phyloP scores from a whole-genome alignment of 2,113 vertebrate species.

The Grallaria varia region DNA sequence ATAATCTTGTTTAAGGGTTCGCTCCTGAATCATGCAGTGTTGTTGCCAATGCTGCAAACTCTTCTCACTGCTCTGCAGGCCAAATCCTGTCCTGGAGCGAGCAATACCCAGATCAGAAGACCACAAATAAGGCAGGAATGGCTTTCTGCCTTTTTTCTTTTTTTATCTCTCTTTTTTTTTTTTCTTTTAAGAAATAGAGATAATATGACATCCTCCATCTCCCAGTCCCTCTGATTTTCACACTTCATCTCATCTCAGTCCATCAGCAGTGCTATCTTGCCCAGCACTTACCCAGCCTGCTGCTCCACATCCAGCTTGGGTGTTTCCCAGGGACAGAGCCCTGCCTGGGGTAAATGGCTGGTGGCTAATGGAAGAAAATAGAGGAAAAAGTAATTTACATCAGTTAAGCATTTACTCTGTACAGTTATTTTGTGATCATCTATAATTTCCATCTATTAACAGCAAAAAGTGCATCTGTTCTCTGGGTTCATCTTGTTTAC shows the following conservation, averaged over 20 bases:
- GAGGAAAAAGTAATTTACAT: constrained; percentile 18
- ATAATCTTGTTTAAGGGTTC: constrained; percentile 44
- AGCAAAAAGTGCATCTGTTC: not conserved
- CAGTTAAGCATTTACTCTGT: not conserved
- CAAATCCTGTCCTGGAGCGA: constrained; percentile 27
- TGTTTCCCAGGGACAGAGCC: not conserved
- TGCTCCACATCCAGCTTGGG: not conserved
- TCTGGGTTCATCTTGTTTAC: not conserved
- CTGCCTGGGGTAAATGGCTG: not conserved
- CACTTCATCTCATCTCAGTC: not conserved
- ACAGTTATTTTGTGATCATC: constrained; percentile 35
- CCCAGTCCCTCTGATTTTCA: not conserved
- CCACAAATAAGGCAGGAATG: not conserved
- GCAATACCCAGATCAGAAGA: not conserved
- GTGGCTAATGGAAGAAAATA: constrained; percentile 33
- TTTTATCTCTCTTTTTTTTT: not conserved
- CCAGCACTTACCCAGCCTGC: not conserved
- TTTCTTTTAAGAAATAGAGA: not conserved
- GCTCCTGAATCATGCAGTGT: not conserved
- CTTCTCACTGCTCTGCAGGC: not conserved
- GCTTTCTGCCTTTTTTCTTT: not conserved
- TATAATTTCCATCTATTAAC: constrained; percentile 33
- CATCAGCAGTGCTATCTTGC: not conserved
- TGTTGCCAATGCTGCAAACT: constrained; percentile 38
- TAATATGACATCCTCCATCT: not conserved